These are phyloP conservation scores for Troglohyphantes excavatus DNA, from an alignment of 2,888 invertebrate genomes.

Conservation along the genomic window DNA sequence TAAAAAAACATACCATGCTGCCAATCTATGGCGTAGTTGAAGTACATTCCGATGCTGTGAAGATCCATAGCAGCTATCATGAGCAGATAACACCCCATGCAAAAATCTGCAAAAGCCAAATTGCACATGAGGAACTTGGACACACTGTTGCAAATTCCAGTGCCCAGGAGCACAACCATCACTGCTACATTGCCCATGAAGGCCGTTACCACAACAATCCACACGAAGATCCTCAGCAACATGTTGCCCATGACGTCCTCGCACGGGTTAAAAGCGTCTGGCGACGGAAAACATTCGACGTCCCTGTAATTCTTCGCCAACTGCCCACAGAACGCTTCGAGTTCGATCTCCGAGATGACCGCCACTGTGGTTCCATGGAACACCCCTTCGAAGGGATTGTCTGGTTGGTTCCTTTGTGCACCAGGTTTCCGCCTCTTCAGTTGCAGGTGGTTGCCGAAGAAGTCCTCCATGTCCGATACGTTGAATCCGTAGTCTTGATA, in stretches of 20 bases:
- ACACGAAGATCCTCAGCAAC: constrained; percentile 90
- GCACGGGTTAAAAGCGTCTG: constrained; percentile 93
- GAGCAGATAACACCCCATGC: constrained; percentile 90
- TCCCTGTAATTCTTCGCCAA: constrained; percentile 81
- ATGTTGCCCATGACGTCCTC: constrained; percentile 94
- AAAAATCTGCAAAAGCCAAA: constrained; percentile 93
- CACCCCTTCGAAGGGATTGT: constrained; percentile 81
- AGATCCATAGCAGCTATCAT: constrained; percentile 92
- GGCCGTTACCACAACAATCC: constrained; percentile 92
- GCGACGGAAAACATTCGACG: constrained; percentile 87
- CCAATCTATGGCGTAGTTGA: constrained; percentile 95
- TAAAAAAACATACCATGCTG: constrained; percentile 86
- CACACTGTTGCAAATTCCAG: constrained; percentile 84
- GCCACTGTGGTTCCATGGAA: constrained; percentile 82
- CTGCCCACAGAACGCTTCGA: constrained; percentile 83
- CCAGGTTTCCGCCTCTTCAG: constrained; percentile 33
- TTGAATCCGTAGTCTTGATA: constrained; percentile 61
- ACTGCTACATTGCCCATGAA: constrained; percentile 92
- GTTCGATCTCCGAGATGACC: constrained; percentile 81
- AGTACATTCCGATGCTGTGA: constrained; percentile 92
- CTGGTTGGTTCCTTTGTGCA: constrained; percentile 12
- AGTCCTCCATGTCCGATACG: constrained; percentile 51
- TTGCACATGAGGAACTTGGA: constrained; percentile 90
- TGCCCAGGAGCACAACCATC: constrained; percentile 88
- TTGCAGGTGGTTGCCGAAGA: constrained; percentile 54